Evolutionary conservation across 2,797 vertebrate genomes (phyloP).

Genomic region (Sphenopsis melanotis): DNA sequence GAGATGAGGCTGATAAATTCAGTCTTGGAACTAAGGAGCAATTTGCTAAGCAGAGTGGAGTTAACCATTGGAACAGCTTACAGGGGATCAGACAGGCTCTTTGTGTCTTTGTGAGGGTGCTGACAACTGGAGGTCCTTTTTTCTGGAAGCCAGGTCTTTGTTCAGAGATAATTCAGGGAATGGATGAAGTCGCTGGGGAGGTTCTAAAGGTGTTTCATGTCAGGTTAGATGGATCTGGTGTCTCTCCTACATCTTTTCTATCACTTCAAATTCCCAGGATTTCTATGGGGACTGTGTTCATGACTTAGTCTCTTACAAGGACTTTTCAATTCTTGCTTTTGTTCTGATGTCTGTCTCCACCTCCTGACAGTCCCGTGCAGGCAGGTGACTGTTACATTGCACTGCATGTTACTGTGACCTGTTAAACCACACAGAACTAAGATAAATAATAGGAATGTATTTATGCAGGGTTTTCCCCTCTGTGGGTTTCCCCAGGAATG

Average conservation of each 20-base stretch:
- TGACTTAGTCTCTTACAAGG: background rate
- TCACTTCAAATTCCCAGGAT: background rate
- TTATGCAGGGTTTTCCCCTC: background rate
- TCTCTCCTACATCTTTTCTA: background rate
- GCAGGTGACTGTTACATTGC: background rate
- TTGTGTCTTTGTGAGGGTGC: background rate
- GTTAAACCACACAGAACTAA: background rate
- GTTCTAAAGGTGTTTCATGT: background rate
- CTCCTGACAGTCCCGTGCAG: background rate
- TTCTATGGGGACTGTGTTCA: background rate
- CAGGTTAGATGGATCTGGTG: background rate
- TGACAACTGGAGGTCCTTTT: background rate
- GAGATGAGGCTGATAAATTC: background rate
- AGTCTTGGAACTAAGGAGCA: background rate
- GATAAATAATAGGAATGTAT: background rate
- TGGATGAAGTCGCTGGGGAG: background rate
- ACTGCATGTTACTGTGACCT: background rate
- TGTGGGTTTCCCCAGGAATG: background rate
- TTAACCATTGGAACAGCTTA: background rate
- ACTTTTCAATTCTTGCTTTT: background rate
- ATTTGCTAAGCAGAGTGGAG: background rate
- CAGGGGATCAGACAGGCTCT: background rate
- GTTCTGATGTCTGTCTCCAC: background rate
- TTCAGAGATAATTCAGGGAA: background rate
- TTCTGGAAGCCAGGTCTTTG: background rate